phyloP scores from a whole-genome alignment of 2,113 vertebrate species.

The Diadophis punctatus region DNA sequence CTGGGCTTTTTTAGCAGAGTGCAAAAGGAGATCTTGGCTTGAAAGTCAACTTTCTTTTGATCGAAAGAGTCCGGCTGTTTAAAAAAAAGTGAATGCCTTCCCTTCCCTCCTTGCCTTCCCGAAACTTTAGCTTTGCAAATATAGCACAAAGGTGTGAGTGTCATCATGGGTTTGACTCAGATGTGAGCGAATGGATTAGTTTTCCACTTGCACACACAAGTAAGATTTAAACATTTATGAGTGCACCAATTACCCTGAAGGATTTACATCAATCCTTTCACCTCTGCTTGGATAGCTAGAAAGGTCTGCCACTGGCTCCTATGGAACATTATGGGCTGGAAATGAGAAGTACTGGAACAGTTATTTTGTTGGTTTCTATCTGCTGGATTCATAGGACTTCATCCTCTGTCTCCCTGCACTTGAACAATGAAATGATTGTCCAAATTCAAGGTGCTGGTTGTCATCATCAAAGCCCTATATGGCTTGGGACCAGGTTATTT shows the following conservation, averaged over 20 bases:
- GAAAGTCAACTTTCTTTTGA: not conserved
- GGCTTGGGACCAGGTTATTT: not conserved
- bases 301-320: not conserved
- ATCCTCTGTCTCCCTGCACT: not conserved
- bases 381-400: not conserved
- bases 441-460: not conserved
- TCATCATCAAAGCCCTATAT: not conserved
- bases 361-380: not conserved
- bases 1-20: not conserved
- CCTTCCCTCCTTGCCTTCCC: not conserved
- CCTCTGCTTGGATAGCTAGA: not conserved
- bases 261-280: conserved; percentile 4
- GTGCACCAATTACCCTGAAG: not conserved
- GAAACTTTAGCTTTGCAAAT: not conserved
- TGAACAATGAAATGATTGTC: not conserved
- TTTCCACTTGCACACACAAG: not conserved
- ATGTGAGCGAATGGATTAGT: not conserved
- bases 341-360: not conserved
- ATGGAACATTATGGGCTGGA: not conserved
- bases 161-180: not conserved
- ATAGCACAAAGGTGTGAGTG: not conserved
- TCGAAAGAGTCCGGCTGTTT: not conserved
- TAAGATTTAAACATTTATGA: not conserved
- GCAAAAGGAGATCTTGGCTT: not conserved
- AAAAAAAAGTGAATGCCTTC: not conserved